Evolutionary conservation across 1,140 invertebrate species (phyloP), one percentile per base, ranked within the genome.

Genomic region (Cheumatopsyche charites): DNA sequence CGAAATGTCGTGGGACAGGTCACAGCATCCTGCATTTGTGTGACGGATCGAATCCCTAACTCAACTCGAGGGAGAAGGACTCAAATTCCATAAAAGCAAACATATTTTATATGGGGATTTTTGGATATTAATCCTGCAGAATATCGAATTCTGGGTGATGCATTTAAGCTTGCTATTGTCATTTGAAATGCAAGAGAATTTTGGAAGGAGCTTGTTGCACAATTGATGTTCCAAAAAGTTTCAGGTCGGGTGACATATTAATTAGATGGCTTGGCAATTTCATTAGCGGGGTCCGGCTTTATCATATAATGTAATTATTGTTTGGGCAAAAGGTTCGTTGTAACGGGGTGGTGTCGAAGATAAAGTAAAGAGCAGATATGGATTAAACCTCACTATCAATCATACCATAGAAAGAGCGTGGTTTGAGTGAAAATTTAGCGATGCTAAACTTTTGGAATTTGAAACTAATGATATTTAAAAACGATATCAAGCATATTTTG

Each of bases 321-420:
- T 58, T 58, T 66, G 13, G 63, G 63, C 23, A 66, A 29, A 66
- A 26, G 42, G 63, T 36, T 36, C 29, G 9, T 9, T 36, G 47
- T 43, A 66, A 25, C 43, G 47, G 66, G 45, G 2, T 45, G 21
- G 66, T 55, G 66, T 68, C 66, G 47, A 68, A 68, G 66, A 68
- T 68, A 68, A 66, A 66, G 63, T 66, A 66, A 66, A 29, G 63
- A 21, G 63, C 66, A 52, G 47, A 55, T 55, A 55, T 55, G 66
- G 66, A 68, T 68, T 68, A 68, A 55, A 55, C 66, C 66, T 26
- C 66, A 68, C 66, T 68, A 68, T 68, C 66, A 68, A 68, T 68
- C 66, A 68, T 68, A 47, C 17, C 29, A 36, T 47, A 41, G 63
- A 21, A 66, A 15, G 62, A 42, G 4, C n/a, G 29, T 29, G 41